Evolutionary conservation across 2,888 invertebrate genomes (phyloP).

Genomic region (Cacoxenus indagator): DNA sequence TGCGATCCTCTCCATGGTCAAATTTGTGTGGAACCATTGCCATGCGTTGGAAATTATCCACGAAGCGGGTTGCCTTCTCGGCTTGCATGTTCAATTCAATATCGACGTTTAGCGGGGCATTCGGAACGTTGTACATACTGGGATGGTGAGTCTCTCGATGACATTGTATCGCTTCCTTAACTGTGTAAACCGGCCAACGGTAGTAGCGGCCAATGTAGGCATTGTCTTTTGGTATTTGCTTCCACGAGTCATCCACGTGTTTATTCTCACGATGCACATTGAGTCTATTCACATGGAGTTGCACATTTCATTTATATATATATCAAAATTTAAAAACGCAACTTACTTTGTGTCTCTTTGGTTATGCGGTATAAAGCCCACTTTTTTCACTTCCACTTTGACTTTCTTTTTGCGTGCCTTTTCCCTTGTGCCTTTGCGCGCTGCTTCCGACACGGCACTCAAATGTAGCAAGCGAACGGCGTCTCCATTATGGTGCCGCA

Average conservation of each 20-base stretch:
- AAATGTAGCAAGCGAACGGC: constrained; percentile 72
- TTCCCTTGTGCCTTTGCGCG: constrained; percentile 86
- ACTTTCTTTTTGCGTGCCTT: constrained; percentile 82
- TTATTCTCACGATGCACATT: constrained; percentile 71
- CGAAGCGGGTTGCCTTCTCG: constrained; percentile 73
- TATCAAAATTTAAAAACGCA: background rate
- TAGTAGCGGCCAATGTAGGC: constrained; percentile 75
- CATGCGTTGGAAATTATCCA: constrained; percentile 79
- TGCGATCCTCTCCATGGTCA: constrained; percentile 78
- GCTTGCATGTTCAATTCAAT: constrained; percentile 85
- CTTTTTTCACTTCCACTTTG: constrained; percentile 81
- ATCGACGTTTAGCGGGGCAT: constrained; percentile 78
- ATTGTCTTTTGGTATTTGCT: constrained; percentile 75
- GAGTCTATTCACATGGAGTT: constrained; percentile 56
- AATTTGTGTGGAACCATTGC: constrained; percentile 79
- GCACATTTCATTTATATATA: background rate
- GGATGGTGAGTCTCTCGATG: constrained; percentile 88
- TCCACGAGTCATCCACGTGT: constrained; percentile 76
- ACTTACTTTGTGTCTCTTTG: constrained; percentile 74
- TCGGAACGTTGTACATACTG: constrained; percentile 82
- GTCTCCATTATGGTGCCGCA: constrained; percentile 52
- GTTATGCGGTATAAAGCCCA: constrained; percentile 82
- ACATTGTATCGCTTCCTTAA: constrained; percentile 82
- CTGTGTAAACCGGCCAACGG: constrained; percentile 76
- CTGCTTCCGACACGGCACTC: constrained; percentile 78